Evolutionary conservation across 2,113 vertebrate species (phyloP).

Genomic region (Urocolius indicus): DNA sequence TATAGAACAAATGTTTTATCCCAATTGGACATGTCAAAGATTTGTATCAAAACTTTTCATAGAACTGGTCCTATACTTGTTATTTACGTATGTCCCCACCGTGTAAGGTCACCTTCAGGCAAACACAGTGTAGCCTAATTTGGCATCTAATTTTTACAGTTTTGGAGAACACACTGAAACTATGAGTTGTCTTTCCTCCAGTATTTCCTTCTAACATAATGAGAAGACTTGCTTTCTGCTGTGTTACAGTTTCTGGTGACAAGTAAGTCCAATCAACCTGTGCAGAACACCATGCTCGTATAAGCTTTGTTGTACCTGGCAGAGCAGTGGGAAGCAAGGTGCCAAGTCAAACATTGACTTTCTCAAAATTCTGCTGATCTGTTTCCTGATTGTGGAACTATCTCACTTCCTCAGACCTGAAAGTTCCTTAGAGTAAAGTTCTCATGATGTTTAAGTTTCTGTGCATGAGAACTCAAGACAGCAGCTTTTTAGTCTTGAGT

Average conservation of each 20-base stretch:
- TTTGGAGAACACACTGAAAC: neutral
- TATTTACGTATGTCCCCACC: neutral
- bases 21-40: neutral
- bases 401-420: neutral
- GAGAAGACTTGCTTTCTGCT: neutral
- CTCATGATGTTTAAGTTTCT: neutral
- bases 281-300: neutral
- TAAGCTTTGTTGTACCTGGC: neutral
- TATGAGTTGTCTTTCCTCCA: neutral
- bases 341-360: neutral
- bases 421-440: neutral
- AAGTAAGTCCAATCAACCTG: neutral
- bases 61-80: neutral
- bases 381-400: neutral
- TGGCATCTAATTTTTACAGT: neutral
- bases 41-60: neutral
- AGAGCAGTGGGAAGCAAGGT: neutral
- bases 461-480: neutral
- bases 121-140: neutral
- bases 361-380: neutral
- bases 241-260: neutral
- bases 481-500: neutral
- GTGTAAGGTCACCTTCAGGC: neutral
- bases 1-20: neutral
- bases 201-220: neutral